Base-by-base conservation (phyloP, 2,888 invertebrate species). In the Aleiodes alternator region DNA sequence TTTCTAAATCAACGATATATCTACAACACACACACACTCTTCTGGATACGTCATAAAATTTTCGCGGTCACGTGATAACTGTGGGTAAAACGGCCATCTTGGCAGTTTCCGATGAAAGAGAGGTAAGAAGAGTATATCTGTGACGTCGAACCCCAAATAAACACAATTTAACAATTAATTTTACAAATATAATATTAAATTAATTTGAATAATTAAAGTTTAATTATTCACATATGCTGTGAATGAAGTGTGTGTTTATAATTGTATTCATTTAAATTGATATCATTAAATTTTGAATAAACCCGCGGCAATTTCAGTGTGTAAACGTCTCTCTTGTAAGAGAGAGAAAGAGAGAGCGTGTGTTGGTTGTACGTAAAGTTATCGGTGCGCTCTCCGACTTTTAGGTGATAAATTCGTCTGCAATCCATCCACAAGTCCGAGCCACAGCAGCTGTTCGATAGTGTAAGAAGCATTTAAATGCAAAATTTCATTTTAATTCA, bases 101-200 rank as follows among this genome's bases (percentile, higher is more conserved):
- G 85, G 82, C 83, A 85, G 86, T 87, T 86, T 86, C 84, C 84
- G 84, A 84, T 84, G 78, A 76, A 71, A 84, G 83, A 81, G 83
- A 85, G 82, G 84, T 82, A 83, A 84, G 85, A 85, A 86, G 84
- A 83, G 84, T 59, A 64, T 48, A 69, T 83, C 82, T 81, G 84
- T 87, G 87, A 86, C 86, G 85, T 86, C 84, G 83, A 78, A 51
- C 55, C 78, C 80, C 80, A 82, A 86, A 82, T 86, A 84, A 86
- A 86, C 84, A 86, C 77, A 83, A 83, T 64, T 61, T 11, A 61
- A 43, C 5, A 12, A 6, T 29, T 4, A n/a, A 64, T 64, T 16
- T 43, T 48, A 3, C 23, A 16, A 1, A 9, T 14, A 48, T 8
- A 61, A n/a, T 43, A 43, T 14, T 16, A 14, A 64, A 48, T 43